phyloP scores from a whole-genome alignment of 2,113 vertebrate genomes.

The Cnemophilus loriae region DNA sequence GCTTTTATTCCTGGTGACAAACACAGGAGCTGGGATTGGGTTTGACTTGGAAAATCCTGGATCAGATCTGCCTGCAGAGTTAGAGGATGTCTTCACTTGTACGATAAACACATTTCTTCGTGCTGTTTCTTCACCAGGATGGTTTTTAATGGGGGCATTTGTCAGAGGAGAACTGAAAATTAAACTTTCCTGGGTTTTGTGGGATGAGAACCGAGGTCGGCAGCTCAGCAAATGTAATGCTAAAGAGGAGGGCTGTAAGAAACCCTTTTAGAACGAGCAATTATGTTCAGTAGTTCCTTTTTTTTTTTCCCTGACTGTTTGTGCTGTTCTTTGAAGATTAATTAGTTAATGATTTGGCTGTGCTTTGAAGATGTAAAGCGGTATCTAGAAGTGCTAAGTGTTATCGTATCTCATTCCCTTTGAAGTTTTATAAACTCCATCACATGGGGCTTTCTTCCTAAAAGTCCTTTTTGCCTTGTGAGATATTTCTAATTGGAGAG shows the following conservation, averaged over 20 bases:
- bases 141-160: neutral
- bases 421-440: constrained; percentile 61
- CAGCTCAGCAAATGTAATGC: neutral
- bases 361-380: constrained; percentile 60
- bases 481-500: constrained; percentile 51
- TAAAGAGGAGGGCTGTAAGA: neutral
- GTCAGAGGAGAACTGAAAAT: neutral
- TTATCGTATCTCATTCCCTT: constrained; percentile 56
- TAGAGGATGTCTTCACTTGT: neutral
- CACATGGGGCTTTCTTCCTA: constrained; percentile 35
- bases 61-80: neutral
- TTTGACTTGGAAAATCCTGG: neutral
- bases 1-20: neutral
- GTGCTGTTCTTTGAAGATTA: constrained; percentile 60
- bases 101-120: neutral
- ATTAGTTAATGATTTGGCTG: constrained; percentile 64
- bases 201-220: neutral
- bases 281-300: constrained; percentile 29
- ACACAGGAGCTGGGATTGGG: fast-evolving
- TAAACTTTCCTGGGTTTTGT: neutral
- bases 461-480: constrained; percentile 57
- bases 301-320: neutral
- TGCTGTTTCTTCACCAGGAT: neutral
- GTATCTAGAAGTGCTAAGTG: constrained; percentile 55
- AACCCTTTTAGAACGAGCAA: constrained; percentile 31